Evolutionary conservation across 2,888 invertebrate species (phyloP).

Genomic region (Shargacucullia verbasci): DNA sequence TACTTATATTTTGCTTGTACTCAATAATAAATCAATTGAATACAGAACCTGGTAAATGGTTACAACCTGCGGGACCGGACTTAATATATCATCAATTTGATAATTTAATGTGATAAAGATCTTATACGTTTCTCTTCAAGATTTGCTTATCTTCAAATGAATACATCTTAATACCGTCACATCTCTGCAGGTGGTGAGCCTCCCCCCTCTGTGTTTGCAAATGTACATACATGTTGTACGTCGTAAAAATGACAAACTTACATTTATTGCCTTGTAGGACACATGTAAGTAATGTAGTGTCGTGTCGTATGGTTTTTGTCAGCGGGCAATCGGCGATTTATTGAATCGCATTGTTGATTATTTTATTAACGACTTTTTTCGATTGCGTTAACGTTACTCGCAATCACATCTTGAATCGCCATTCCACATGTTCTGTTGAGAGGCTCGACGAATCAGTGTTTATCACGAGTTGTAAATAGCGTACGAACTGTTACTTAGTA

Average conservation of each 20-base stretch:
- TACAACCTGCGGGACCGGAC: slow-evolving; percentile 10
- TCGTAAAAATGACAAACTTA: slow-evolving; percentile 84
- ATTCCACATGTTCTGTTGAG: slow-evolving; percentile 64
- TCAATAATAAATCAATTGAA: slow-evolving; percentile 25
- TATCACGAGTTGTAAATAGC: slow-evolving; percentile 55
- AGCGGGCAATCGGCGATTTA: slow-evolving; percentile 85
- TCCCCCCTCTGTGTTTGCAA: slow-evolving; percentile 72
- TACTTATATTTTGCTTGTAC: slow-evolving; percentile 8
- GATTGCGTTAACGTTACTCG: slow-evolving; percentile 69
- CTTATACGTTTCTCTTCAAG: slow-evolving; percentile 56
- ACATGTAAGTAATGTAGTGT: slow-evolving; percentile 80
- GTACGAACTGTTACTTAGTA: slow-evolving; percentile 21
- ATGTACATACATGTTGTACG: slow-evolving; percentile 70
- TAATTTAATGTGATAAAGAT: slow-evolving; percentile 55
- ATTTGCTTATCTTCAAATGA: slow-evolving; percentile 56
- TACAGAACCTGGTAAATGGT: slow-evolving; percentile 13
- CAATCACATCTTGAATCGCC: slow-evolving; percentile 59
- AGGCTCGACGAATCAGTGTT: slow-evolving; percentile 67
- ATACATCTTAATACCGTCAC: slow-evolving; percentile 66
- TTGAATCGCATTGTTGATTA: slow-evolving; percentile 80
- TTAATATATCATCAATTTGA: slow-evolving; percentile 45
- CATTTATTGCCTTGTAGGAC: slow-evolving; percentile 80
- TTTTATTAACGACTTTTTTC: slow-evolving; percentile 78
- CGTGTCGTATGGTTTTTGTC: slow-evolving; percentile 81
- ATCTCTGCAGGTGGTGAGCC: slow-evolving; percentile 73